Base-by-base conservation (phyloP, 1,140 invertebrate species). In the Eurosta solidaginis region DNA sequence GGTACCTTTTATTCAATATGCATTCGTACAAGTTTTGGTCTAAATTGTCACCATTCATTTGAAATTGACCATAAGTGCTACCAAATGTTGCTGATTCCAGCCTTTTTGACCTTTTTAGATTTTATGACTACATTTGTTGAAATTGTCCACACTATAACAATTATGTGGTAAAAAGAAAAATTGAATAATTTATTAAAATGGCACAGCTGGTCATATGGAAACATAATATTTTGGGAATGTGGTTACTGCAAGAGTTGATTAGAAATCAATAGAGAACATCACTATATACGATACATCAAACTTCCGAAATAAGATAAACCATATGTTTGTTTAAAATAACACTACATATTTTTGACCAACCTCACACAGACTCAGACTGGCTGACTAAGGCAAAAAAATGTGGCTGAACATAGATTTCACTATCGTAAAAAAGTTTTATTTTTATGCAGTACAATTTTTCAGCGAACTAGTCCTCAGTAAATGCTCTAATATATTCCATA, bases 31-130 rank as follows among this genome's bases (percentile, higher is more conserved):
- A 20, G 33, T 36, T 68, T 68, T 68, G 59, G 20, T 9, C 20
- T 40, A 20, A 40, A 40, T 68, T n/a, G n/a, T 12, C 17, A 7
- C 33, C 14, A 68, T 68, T 40, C 59, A 68, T 40, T 68, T 68
- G 33, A 68, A 68, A 68, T 68, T 68, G 59, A 68, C 59, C 59
- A 33, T 29, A 68, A 68, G 36, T 40, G n/a, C 40, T 33, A 3
- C 27, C 59, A 68, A 63, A 68, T 20, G 17, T 5, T n/a, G 7
- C 5, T 40, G 33, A 14, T 1, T 68, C 40, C 33, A 14, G 40
- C 27, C 54, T 29, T 63, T 63, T 63, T n/a, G n/a, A 40, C 59
- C 59, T 40, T 42, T 68, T 9, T 20, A 12, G 3, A 17, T 17
- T 49, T 5, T 49, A 49, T 49, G 4, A 22, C n/a, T 68, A 33